Evolutionary conservation across 1,140 invertebrate species (phyloP).

Genomic region (Nebria ingens): DNA sequence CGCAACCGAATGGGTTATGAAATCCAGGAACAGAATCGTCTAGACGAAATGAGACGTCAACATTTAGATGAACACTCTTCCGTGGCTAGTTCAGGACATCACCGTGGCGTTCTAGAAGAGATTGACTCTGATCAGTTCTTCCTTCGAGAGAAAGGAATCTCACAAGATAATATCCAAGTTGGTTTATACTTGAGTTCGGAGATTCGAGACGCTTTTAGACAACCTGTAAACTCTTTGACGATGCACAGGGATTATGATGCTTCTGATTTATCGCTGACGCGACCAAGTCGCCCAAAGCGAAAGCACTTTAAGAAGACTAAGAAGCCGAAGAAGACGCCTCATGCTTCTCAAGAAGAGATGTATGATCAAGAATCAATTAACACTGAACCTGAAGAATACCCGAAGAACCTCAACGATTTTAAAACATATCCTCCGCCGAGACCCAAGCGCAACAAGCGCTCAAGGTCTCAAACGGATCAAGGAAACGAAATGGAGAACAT

Average conservation of each 20-base stretch:
- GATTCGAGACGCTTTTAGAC: constrained; percentile 65
- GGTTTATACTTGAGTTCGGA: constrained; percentile 63
- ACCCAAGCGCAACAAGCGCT: constrained; percentile 31
- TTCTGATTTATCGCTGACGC: constrained; percentile 25
- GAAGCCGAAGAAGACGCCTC: constrained; percentile 30
- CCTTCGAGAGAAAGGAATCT: constrained; percentile 64
- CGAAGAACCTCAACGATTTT: constrained; percentile 20
- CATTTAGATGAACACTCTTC: constrained; percentile 21
- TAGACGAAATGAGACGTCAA: constrained; percentile 15
- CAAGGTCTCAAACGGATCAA: constrained; percentile 20
- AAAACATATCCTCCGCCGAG: constrained; percentile 32
- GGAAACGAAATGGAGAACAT: constrained; percentile 22
- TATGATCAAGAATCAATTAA: constrained; percentile 26
- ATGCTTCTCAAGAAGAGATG: constrained; percentile 29
- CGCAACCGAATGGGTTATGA: constrained; percentile 14
- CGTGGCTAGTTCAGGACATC: constrained; percentile 30
- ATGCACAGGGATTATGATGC: constrained; percentile 27
- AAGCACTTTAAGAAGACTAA: constrained; percentile 33
- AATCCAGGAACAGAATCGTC: constrained; percentile 16
- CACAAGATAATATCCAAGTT: constrained; percentile 68
- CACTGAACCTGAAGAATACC: constrained; percentile 22
- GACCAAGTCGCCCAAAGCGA: constrained; percentile 15
- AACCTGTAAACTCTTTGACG: constrained; percentile 49
- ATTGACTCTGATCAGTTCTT: constrained; percentile 82
- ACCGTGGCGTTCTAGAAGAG: constrained; percentile 61